Base-by-base conservation (phyloP, 2,888 invertebrate species). In the Drosophila bunnanda region DNA sequence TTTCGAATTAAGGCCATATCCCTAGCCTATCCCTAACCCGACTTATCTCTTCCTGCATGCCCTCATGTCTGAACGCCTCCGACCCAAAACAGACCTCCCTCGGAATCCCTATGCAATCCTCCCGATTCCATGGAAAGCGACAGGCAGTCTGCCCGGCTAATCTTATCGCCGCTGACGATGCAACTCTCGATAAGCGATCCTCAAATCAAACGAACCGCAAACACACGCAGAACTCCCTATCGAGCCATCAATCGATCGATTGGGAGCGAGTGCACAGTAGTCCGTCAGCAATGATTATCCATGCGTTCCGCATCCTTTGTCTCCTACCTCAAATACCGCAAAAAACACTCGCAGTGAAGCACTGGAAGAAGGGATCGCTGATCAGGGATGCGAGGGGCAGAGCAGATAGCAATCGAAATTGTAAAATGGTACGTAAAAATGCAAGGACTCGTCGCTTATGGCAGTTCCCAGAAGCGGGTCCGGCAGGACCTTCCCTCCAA, bases 351-450 rank as follows among this genome's bases (percentile, higher is more conserved):
- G n/a, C 15, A 15, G 17, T 2, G 3, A 52, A 54, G 56, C 54
- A 54, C 17, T 17, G 43, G 41, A 48, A 25, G n/a, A 17, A 46
- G 46, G 50, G 50, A 50, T 32, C 32, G 50, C 13, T 50, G 50
- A 48, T 38, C 38, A 44, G 22, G 56, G 50, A 34, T 32, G 32
- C 32, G 52, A 53, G 55, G 69, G 61, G 62, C 56, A 32, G 59
- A 67, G 15, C 22, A 44, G 82, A 84, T 84, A 84, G 75, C 78
- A 80, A 84, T 84, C 88, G 75, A 77, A 84, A 84, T 88, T 72
- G 77, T 84, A 80, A 86, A 82, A 85, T 82, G 78, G 80, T 78
- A 79, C 78, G 80, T 65, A 82, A 88, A 84, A 78, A 87, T 88
- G 88, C 59, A 68, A 79, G 53, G 71, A 53, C 48, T 55, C 75